phyloP scores from a whole-genome alignment of 53 echinoderm and acorn worm species.

The Actinopyga echinites region DNA sequence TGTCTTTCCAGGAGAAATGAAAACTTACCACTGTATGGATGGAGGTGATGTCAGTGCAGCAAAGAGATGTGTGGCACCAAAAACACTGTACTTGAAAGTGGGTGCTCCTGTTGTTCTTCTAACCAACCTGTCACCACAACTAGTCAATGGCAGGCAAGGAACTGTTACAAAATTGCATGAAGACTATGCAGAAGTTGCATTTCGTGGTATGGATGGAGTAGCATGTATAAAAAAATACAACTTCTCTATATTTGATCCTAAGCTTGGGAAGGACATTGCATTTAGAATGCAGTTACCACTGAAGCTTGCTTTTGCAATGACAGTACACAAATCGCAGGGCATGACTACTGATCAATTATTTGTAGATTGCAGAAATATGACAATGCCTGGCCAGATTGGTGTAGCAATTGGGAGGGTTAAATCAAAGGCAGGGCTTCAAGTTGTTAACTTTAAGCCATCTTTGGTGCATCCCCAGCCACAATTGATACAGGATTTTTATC shows the following conservation, averaged over 20 bases:
- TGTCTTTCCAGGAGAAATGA: not conserved
- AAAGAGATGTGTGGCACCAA: not conserved
- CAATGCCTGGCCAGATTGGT: not conserved
- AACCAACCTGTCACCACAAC: not conserved
- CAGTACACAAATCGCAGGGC: conserved; percentile 25
- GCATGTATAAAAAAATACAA: not conserved
- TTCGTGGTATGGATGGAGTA: not conserved
- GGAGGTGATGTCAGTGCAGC: not conserved
- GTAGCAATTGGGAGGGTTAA: conserved; percentile 8
- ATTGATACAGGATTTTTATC: not conserved
- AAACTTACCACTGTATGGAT: not conserved
- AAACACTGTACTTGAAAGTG: not conserved
- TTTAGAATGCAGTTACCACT: conserved; percentile 24
- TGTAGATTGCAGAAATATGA: not conserved
- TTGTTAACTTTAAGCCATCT: not conserved
- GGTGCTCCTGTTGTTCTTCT: not conserved
- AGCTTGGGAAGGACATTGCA: not conserved
- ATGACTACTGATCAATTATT: not conserved
- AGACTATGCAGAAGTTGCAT: not conserved
- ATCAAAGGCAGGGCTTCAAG: not conserved
- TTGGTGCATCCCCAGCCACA: not conserved
- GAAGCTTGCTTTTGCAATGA: conserved; percentile 24
- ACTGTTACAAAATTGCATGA: not conserved
- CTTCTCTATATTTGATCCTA: not conserved
- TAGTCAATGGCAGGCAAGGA: not conserved